Conservation (phyloP, 2,113 vertebrate species). For the Ailuropoda melanoleuca region DNA sequence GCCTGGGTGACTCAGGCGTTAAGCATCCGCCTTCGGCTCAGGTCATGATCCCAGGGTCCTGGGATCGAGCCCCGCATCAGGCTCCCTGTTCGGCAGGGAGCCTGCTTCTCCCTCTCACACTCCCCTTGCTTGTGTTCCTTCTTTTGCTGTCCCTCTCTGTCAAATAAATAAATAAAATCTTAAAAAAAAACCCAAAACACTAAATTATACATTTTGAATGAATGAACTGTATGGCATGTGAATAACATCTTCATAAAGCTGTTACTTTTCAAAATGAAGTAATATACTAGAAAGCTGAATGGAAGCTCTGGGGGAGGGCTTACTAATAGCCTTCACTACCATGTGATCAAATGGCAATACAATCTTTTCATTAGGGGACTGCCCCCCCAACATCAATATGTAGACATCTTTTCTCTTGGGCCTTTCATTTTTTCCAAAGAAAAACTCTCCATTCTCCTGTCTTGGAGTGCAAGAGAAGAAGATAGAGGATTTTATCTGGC, state of each 20-base stretch:
- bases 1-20: no score
- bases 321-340: neutral
- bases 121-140: no score
- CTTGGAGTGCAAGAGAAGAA: neutral
- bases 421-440: conserved; percentile 1
- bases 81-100: no score
- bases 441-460: neutral
- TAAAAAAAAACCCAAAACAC: no score
- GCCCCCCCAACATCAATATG: neutral
- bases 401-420: neutral
- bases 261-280: neutral
- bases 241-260: neutral
- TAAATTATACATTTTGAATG: neutral
- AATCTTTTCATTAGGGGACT: neutral
- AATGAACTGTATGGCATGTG: neutral
- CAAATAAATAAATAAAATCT: no score
- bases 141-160: no score
- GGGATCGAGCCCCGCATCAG: no score
- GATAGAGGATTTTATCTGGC: neutral
- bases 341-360: neutral
- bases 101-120: no score
- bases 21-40: no score
- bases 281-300: neutral
- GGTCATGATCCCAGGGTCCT: no score
- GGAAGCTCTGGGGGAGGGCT: neutral